Evolutionary conservation across 2,888 invertebrate species (phyloP).

Genomic region (Lasioglossum lativentre): DNA sequence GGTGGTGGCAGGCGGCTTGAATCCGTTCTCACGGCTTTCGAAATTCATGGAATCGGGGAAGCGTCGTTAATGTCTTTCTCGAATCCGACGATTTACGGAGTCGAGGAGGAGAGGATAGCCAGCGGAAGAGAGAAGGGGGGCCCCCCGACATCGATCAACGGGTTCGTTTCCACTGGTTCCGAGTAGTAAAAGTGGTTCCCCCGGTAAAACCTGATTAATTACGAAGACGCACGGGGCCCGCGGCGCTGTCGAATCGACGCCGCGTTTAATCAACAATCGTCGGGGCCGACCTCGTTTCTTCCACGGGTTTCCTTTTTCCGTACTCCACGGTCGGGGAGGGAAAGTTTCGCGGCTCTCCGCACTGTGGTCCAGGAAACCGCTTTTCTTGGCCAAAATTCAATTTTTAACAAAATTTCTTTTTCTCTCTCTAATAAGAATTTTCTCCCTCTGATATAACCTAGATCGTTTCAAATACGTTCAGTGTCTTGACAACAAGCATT

Average conservation of each 20-base stretch:
- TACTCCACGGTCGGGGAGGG: neutral
- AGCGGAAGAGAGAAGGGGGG: neutral
- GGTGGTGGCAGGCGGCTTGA: neutral
- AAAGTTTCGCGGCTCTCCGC: neutral
- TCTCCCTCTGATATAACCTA: too few relatives aligned
- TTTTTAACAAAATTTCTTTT: too few relatives aligned
- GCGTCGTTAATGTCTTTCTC: neutral
- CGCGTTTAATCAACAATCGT: slow-evolving; percentile 1
- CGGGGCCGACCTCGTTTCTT: neutral
- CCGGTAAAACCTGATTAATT: neutral
- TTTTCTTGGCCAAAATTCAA: too few relatives aligned
- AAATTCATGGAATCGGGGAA: slow-evolving; percentile 5
- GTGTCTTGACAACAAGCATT: too few relatives aligned
- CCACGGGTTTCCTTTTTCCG: neutral
- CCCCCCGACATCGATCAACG: neutral
- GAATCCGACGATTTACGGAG: slow-evolving; percentile 1
- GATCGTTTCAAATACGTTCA: too few relatives aligned
- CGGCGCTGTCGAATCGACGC: slow-evolving; percentile 6
- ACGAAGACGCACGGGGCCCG: neutral
- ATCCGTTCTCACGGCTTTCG: slow-evolving; percentile 7
- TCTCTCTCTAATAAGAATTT: too few relatives aligned
- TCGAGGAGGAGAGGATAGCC: neutral
- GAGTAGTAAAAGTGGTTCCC: neutral
- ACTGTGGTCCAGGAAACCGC: too few relatives aligned
- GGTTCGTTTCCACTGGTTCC: neutral